Base-by-base conservation (phyloP, 2,113 vertebrate genomes). In the Pollimyrus isidori region DNA sequence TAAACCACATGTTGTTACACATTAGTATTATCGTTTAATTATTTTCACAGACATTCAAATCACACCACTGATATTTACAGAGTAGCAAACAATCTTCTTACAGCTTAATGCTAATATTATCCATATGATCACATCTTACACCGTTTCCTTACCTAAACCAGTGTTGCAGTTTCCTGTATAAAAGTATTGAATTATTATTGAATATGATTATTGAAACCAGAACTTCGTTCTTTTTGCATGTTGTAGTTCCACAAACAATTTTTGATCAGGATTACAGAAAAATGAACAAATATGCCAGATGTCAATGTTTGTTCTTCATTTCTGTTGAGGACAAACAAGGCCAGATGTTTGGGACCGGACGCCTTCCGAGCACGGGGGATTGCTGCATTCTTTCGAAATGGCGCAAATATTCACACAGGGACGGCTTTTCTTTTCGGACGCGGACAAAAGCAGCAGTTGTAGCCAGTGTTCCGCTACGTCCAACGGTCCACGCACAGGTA, bases 391-490 rank as follows among this genome's bases (percentile, higher is more conserved):
- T 85, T n/a, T 42, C 10, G 17, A 65, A 65, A 87, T 48, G 49
- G 85, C 15, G 15, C 30, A 19, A 49, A 35, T 15, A 23, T 87
- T 15, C 50, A 35, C 9, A 85, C 39, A 45, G 7, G 35, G 35
- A 19, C 73, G 19, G 4, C 1, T 80, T 42, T 19, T 42, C 35
- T 19, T 80, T 42, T 42, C 4, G 35, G 10, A 53, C 17, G 89
- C 50, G 11, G 88, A 93, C 7, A 48, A 21, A 49, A 76, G 88
- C 48, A 88, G 92, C 90, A 94, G 90, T 91, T 10, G 62, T 89
- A 92, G 85, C 53, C 89, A 69, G 86, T 90, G 95, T 94, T 94
- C 94, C 94, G 93, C 94, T 90, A 91, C 56, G 88, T 91, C 84
- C 91, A 87, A 90, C 88, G 49, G 90, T 88, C 39, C 56, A 85